Percentiles rank a stretch among this genome's conserved stretches.
These are phyloP conservation scores for Mustelus asterias DNA, from an alignment of 2,113 vertebrate species.

Conservation along the genomic window DNA sequence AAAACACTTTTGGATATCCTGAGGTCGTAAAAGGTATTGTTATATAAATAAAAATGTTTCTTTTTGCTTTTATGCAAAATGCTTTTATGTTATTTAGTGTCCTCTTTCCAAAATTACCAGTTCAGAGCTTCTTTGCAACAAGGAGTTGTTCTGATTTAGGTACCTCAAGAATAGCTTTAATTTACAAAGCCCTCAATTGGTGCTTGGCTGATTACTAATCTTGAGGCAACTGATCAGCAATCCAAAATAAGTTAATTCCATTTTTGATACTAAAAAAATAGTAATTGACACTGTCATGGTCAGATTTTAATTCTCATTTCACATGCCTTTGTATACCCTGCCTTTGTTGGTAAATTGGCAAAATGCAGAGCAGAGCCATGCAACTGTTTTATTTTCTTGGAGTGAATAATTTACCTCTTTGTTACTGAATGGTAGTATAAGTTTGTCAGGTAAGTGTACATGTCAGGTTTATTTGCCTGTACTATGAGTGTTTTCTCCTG, in stretches of 20 bases:
- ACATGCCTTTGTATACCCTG: too few relatives aligned
- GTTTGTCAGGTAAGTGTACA: background rate
- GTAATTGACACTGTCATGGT: background rate
- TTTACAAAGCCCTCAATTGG: background rate
- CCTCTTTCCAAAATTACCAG: background rate
- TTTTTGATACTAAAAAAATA: background rate
- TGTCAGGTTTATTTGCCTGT: background rate
- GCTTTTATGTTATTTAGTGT: background rate
- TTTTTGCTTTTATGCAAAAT: background rate
- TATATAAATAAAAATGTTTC: background rate
- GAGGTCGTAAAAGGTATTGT: background rate
- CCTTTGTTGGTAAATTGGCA: background rate
- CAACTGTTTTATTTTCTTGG: background rate
- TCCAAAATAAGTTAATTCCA: background rate
- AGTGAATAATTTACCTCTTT: background rate
- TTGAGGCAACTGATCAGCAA: too few relatives aligned
- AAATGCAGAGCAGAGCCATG: background rate
- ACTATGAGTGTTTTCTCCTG: too few relatives aligned
- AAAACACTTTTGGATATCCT: background rate
- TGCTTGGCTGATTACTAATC: background rate
- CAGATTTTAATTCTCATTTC: background rate
- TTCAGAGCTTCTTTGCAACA: background rate
- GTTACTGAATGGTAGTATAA: background rate
- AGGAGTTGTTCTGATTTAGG: background rate
- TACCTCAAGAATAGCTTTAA: background rate